Base-by-base conservation (phyloP, 2,888 invertebrate species). In the Sisyra terminalis region DNA sequence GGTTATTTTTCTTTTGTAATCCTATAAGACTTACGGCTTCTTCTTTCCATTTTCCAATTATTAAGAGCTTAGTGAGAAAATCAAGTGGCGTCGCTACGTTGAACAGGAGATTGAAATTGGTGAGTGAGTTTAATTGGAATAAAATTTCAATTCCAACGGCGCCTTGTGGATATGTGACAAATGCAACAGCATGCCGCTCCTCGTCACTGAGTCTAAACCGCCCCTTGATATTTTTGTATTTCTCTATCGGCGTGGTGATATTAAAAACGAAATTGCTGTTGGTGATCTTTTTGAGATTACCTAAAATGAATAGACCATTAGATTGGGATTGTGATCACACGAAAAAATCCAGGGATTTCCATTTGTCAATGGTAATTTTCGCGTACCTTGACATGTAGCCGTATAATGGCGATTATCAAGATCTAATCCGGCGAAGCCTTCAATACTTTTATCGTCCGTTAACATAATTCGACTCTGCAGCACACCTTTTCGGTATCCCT, bases 201-300 rank as follows among this genome's bases (percentile, higher is more conserved):
- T 68, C 65, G 48, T 84, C 82, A 2, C 78, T 75, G 44, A 85
- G 70, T 1, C 83, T 83, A 50, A 85, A 76, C 2, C 78, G 64
- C 1, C 78, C 82, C 1, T 71, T 69, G 14, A 81, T 66, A 10
- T 68, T 71, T 0, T 73, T 66, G 51, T 76, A 75, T 43, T 76
- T 76, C 39, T 78, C 73, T 39, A 78, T 63, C 0, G 83, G 81
- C 3, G 83, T 82, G 0, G 82, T 83, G 3, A 84, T 70, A 56
- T 85, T 85, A 13, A 85, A 70, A 1, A 70, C 67, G 2, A 84
- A 56, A 76, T 79, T 80, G 47, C 79, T 84, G 58, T 85, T 80
- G 1, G 78, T 79, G 15, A 86, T 61, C 37, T 73, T 73, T 39
- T 72, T 73, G 49, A 83, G 69, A 59, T 80, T 74, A 5, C 85